Evolutionary conservation across 2,888 invertebrate species (phyloP).

Genomic region (Chalcosyrphus nemorum): DNA sequence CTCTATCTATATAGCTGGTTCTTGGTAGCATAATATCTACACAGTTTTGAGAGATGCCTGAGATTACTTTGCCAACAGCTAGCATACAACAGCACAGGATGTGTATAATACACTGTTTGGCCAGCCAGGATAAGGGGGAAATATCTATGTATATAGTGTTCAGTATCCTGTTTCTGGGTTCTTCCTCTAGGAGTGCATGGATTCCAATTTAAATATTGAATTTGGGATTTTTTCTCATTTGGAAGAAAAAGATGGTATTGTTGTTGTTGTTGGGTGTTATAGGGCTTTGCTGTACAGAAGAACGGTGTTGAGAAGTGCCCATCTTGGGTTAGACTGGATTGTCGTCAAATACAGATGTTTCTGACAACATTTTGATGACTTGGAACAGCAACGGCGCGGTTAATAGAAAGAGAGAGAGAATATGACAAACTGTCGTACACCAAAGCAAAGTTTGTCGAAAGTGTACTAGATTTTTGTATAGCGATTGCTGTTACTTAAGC

Average conservation of each 20-base stretch:
- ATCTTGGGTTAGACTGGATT: constrained; percentile 3
- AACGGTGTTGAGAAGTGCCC: constrained; percentile 1
- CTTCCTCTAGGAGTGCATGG: constrained; percentile 33
- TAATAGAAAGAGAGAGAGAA: too few species aligned
- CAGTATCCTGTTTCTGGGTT: constrained; percentile 50
- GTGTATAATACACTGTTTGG: constrained; percentile 55
- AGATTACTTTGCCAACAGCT: constrained; percentile 46
- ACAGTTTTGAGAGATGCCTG: constrained; percentile 47
- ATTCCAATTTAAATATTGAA: constrained; percentile 68
- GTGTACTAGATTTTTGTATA: too few species aligned
- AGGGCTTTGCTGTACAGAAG: constrained; percentile 6
- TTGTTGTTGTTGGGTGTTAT: background rate
- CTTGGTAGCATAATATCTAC: too few species aligned
- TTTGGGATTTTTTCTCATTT: constrained; percentile 37
- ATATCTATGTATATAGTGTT: constrained; percentile 32
- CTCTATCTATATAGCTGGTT: too few species aligned
- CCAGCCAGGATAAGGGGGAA: constrained; percentile 43
- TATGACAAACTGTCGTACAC: too few species aligned
- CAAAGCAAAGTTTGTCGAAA: too few species aligned
- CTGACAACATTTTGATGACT: background rate
- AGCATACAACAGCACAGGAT: constrained; percentile 47
- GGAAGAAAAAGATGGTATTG: background rate
- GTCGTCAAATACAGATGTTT: constrained; percentile 26
- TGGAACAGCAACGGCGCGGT: background rate
- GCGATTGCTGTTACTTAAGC: too few species aligned